Evolutionary conservation across 2,113 vertebrate genomes (phyloP).

Genomic region (Melozone crissalis): DNA sequence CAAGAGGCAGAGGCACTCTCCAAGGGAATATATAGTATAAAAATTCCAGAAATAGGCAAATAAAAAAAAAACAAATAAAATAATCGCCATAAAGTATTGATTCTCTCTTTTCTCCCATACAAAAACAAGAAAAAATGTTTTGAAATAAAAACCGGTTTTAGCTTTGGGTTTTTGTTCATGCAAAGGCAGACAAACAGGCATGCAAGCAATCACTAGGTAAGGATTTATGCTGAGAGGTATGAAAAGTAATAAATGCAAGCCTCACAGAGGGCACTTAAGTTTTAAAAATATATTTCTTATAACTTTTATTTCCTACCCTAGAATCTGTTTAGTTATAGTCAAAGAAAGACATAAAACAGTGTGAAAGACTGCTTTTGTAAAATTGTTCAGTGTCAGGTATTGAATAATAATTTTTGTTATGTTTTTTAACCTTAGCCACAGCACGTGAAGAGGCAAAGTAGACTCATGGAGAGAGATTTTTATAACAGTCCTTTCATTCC

Average conservation of each 20-base stretch:
- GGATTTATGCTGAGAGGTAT: background rate
- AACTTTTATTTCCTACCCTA: background rate
- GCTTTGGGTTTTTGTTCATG: background rate
- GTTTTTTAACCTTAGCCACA: background rate
- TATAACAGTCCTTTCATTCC: background rate
- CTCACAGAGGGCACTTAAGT: background rate
- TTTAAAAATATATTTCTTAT: background rate
- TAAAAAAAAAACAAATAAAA: background rate
- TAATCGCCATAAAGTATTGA: fast-evolving
- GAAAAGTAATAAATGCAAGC: background rate
- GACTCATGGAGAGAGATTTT: background rate
- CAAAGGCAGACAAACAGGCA: background rate
- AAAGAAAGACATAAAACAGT: background rate
- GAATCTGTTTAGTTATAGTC: background rate
- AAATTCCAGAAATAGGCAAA: background rate
- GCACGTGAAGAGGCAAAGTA: background rate
- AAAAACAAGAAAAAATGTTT: background rate
- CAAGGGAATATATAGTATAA: background rate
- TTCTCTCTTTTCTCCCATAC: background rate
- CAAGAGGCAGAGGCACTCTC: background rate
- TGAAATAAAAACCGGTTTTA: background rate
- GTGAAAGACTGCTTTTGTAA: background rate
- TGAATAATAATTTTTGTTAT: background rate
- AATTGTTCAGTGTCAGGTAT: background rate
- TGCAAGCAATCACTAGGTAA: background rate